Base-by-base conservation (phyloP, 2,888 invertebrate species). In the Noctua fimbriata region DNA sequence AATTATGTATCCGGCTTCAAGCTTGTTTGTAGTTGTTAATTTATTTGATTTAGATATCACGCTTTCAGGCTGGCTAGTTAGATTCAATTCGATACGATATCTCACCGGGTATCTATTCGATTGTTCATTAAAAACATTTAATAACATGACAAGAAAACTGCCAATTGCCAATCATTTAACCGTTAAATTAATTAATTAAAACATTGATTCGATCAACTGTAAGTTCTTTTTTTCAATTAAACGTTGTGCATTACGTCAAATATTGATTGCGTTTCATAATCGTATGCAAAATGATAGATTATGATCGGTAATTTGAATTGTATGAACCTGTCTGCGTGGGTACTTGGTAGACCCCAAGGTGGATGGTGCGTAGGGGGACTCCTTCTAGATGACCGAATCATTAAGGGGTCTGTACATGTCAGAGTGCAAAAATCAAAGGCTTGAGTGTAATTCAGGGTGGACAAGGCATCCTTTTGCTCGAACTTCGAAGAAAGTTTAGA, bases 41-140 rank as follows among this genome's bases (percentile, higher is more conserved):
- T 89, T 86, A 88, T 90, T 90, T 91, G 92, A 92, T 92, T 92
- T 91, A 92, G 91, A 88, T 92, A 92, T 92, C 90, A 92, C 92
- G 92, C 89, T 89, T 89, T 86, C 87, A 88, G 78, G 58, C 82
- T 66, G 21, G 77, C 73, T 55, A 41, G 73, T 81, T 82, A 82
- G 86, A 88, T 87, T 79, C 72, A 72, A 78, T 72, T 79, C 71
- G 81, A 83, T 84, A 82, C 63, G 69, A 83, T 86, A 89, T 84
- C 86, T 69, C 69, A 77, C 63, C 58, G 69, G 28, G 67, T 84
- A 87, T 83, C 79, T 86, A 82, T 83, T 78, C 71, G 75, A 84
- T 85, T 85, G 86, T 86, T 83, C 73, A 87, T 84, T 86, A 88
- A 88, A 88, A 87, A 86, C 83, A 73, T 89, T 87, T 85, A 85